These are phyloP conservation scores for Okapia johnstoni DNA, from an alignment of 2,113 vertebrate species.

Conservation along the genomic window DNA sequence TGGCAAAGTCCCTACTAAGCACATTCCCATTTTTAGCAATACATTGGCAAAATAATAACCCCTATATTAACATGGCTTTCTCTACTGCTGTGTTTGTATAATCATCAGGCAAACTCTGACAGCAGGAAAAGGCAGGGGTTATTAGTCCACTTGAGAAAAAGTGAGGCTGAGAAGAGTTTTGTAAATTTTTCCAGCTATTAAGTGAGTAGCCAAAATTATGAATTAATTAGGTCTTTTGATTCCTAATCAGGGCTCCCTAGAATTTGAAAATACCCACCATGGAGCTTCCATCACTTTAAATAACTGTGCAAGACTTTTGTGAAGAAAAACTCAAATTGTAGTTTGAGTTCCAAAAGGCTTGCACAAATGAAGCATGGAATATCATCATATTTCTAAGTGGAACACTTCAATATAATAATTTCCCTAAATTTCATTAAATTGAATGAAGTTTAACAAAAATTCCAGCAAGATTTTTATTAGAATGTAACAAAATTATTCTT, in stretches of 20 bases:
- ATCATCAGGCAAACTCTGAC: neutral
- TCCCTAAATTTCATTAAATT: neutral
- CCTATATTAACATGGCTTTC: neutral
- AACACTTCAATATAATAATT: neutral
- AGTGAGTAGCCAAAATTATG: neutral
- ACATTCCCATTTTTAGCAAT: neutral
- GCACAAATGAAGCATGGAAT: neutral
- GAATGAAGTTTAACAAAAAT: conserved; percentile 22
- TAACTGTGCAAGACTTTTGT: neutral
- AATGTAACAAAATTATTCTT: neutral
- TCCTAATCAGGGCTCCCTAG: neutral
- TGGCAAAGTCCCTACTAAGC: neutral
- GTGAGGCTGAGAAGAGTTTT: neutral
- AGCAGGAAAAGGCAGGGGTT: neutral
- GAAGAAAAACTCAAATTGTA: conserved; percentile 1
- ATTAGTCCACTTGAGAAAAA: neutral
- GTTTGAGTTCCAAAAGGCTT: neutral
- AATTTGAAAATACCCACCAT: neutral
- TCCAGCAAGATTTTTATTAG: neutral
- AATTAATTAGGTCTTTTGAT: neutral
- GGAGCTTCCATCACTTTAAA: neutral
- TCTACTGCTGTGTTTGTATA: neutral
- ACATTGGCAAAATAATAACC: neutral
- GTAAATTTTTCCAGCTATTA: neutral
- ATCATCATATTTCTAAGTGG: neutral